Percentiles rank a stretch among this genome's conserved stretches.
Conservation (phyloP, 2,113 vertebrate genomes). For the Ophiodon elongatus region DNA sequence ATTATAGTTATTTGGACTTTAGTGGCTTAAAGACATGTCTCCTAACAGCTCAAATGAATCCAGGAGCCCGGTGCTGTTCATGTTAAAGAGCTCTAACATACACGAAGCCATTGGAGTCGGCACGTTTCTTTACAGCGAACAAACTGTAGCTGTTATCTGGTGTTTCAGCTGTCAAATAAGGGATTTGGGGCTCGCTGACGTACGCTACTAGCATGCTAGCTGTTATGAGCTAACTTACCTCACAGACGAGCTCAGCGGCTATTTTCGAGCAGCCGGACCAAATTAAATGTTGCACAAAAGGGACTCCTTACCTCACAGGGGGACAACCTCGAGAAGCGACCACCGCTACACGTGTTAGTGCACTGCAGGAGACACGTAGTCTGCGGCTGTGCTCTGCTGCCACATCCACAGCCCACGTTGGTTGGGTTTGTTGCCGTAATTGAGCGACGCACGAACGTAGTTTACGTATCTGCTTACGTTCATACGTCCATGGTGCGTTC, state of each 20-base stretch:
- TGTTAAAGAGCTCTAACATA: background rate
- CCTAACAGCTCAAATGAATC: background rate
- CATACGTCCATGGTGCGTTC: background rate
- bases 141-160: background rate
- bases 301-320: conserved; percentile 28
- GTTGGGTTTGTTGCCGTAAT: background rate
- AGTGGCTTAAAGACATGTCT: background rate
- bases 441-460: conserved; percentile 39
- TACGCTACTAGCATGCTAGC: conserved; percentile 70
- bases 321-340: background rate
- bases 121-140: background rate
- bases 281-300: background rate
- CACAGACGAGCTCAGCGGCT: background rate
- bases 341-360: background rate
- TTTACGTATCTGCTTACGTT: conserved; percentile 14
- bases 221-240: background rate
- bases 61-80: background rate
- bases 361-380: conserved; percentile 58
- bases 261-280: background rate
- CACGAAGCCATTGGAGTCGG: background rate
- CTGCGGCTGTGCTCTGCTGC: conserved; percentile 42
- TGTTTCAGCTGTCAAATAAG: conserved; percentile 26
- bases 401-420: conserved; percentile 79
- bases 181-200: conserved; percentile 29
- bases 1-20: background rate